Percentiles rank a stretch among this genome's conserved stretches.
Conservation (phyloP, 2,113 vertebrate species). For the Pholis gunnellus region DNA sequence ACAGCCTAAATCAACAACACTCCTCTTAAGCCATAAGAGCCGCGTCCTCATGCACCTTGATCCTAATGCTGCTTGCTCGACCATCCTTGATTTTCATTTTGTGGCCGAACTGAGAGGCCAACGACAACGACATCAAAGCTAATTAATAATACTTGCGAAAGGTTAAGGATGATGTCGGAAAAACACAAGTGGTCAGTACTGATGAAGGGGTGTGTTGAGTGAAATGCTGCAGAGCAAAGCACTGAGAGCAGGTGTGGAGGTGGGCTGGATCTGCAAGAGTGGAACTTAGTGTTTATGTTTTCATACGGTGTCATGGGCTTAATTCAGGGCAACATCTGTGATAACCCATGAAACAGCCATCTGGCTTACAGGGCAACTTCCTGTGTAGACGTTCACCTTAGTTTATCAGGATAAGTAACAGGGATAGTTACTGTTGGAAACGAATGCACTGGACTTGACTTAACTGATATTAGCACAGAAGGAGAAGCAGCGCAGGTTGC, state of each 20-base stretch:
- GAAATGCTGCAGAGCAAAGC: constrained; percentile 15
- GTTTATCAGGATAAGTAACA: background rate
- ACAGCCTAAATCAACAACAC: constrained; percentile 14
- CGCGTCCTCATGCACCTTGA: constrained; percentile 2
- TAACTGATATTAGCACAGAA: background rate
- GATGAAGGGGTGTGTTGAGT: constrained; percentile 25
- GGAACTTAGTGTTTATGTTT: constrained; percentile 38
- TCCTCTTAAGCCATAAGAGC: constrained; percentile 16
- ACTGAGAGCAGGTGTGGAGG: constrained; percentile 54
- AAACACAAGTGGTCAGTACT: constrained; percentile 18
- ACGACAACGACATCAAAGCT: constrained; percentile 36
- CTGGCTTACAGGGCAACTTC: constrained; percentile 19
- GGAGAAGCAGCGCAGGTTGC: background rate
- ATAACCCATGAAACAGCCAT: constrained; percentile 30
- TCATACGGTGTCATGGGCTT: constrained; percentile 38
- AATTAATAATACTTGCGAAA: constrained; percentile 3
- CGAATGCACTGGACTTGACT: background rate
- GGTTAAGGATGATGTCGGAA: constrained; percentile 24
- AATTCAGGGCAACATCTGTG: constrained; percentile 62
- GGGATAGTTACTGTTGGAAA: background rate
- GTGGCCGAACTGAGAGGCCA: constrained; percentile 26
- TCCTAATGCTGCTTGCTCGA: constrained; percentile 4
- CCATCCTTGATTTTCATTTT: constrained; percentile 31
- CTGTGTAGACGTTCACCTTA: constrained; percentile 1
- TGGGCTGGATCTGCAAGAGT: constrained; percentile 27